These are phyloP conservation scores for Linnaemya vulpina DNA, from an alignment of 2,888 invertebrate species.

Conservation along the genomic window DNA sequence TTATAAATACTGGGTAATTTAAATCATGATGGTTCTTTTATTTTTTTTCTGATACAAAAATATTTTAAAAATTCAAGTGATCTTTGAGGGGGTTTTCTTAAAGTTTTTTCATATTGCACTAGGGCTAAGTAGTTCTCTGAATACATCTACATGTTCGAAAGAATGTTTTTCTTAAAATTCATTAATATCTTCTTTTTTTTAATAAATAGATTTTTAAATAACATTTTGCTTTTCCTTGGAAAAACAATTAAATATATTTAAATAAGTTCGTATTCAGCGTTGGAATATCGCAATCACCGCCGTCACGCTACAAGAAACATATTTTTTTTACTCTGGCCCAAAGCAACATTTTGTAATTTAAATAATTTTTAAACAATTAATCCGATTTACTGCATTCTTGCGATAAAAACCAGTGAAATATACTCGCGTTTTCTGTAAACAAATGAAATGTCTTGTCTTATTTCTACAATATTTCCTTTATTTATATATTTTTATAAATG, in stretches of 20 bases:
- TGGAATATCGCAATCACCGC: neutral
- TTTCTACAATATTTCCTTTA: neutral
- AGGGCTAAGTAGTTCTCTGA: no score
- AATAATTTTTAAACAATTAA: neutral
- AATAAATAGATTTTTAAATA: neutral
- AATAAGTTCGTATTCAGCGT: neutral
- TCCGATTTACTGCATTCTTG: neutral
- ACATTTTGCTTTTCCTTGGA: neutral
- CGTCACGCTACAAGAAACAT: neutral
- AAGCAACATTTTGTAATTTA: neutral
- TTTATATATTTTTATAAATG: conserved; percentile 13
- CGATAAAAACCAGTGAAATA: neutral
- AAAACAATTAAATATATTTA: no score
- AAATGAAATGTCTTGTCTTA: neutral
- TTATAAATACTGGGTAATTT: no score
- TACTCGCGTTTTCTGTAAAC: neutral
- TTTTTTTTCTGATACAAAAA: no score
- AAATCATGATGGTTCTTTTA: no score
- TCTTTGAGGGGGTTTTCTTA: no score
- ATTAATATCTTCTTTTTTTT: neutral
- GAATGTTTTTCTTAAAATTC: neutral
- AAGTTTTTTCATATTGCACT: no score
- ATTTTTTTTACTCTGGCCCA: neutral
- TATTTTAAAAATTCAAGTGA: no score
- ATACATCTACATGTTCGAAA: neutral